Base-by-base conservation (phyloP, 1,140 invertebrate genomes). In the Brachionus rotundiformis region DNA sequence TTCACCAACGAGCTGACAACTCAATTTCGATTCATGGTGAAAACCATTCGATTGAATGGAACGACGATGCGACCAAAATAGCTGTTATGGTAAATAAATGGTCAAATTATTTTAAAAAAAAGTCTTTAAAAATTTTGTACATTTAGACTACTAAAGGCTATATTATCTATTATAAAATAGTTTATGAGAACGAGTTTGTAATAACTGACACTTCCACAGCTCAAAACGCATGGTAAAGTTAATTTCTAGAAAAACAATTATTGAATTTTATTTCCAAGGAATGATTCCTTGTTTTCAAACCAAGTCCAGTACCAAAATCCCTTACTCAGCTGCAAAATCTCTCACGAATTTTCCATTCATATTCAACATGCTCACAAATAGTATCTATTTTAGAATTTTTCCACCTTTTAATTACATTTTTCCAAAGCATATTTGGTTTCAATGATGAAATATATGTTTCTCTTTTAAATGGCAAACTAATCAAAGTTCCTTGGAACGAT, bases 361-460 rank as follows among this genome's bases (percentile, higher is more conserved):
- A 79, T 79, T 31, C 76, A 79, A 39, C 76, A 79, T 19, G 76
- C 76, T 41, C 76, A 59, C 29, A 79, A 79, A 73, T 41, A 47
- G 68, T 73, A 73, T 25, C 5, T 10, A 27, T 11, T 19, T 23
- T 27, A 16, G 7, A 44, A 41, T 13, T 44, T 11, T 41, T 16
- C 2, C 39, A 10, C 13, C 13, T 11, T 33, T 33, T 68, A 27
- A 5, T 44, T 19, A 44, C 8, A 4, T 23, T 73, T 23, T 27
- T 41, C 41, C 7, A 39, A 54, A 79, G 47, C n/a, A 54, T 79
- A 41, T 59, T 54, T 39, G 49, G 47, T 19, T 63, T 59, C 11
- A 79, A 79, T 39, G 47, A 79, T 63, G 76, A 79, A 41, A 54
- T 79, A 25, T 79, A 29, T 79, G 36, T 79, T 0, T 33, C 76